Evolutionary conservation across 1,140 invertebrate species (phyloP).

Genomic region (Caenorhabditis inopinata): DNA sequence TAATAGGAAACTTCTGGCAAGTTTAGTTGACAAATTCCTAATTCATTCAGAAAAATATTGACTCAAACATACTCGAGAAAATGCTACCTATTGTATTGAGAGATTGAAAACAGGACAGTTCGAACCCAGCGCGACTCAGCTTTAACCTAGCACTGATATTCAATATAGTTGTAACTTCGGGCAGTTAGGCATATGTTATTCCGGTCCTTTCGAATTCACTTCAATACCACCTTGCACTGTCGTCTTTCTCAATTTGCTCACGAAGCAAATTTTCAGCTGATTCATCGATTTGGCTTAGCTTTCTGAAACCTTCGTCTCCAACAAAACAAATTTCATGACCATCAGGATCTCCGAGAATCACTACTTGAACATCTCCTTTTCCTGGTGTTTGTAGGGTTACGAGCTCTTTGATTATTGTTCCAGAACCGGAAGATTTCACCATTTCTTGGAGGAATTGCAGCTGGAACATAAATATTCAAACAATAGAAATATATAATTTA

Average conservation of each 20-base stretch:
- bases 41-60: too few species aligned
- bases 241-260: slow-evolving; percentile 73
- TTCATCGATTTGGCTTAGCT: slow-evolving; percentile 83
- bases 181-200: too few species aligned
- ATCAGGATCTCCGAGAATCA: slow-evolving; percentile 93
- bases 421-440: slow-evolving; percentile 75
- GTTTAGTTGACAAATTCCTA: too few species aligned
- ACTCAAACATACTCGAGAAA: too few species aligned
- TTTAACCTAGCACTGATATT: too few species aligned
- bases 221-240: slow-evolving; percentile 52
- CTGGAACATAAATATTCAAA: slow-evolving; percentile 47
- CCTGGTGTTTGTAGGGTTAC: slow-evolving; percentile 89
- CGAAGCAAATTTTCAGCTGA: slow-evolving; percentile 79
- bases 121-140: too few species aligned
- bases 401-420: slow-evolving; percentile 82
- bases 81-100: too few species aligned
- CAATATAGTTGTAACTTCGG: too few species aligned
- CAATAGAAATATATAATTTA: slow-evolving; percentile 65
- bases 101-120: too few species aligned
- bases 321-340: slow-evolving; percentile 98
- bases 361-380: slow-evolving; percentile 90
- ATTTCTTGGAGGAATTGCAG: slow-evolving; percentile 77
- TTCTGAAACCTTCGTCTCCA: slow-evolving; percentile 86
- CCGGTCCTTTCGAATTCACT: too few species aligned
- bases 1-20: too few species aligned